These are phyloP conservation scores for Agonopterix subpropinquella DNA, from an alignment of 2,888 invertebrate genomes.

Conservation along the genomic window DNA sequence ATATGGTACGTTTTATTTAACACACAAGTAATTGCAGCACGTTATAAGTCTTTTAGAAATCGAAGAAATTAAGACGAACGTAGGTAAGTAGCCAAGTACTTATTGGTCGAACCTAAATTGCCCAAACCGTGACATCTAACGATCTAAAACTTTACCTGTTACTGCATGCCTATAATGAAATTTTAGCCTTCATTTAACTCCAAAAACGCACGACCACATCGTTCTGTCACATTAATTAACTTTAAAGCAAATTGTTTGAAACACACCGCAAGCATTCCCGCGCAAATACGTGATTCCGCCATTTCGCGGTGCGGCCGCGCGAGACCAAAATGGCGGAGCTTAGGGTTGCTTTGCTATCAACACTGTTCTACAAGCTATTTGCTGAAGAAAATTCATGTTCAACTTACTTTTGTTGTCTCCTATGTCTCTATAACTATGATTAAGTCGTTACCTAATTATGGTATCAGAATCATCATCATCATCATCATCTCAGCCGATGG, in stretches of 20 bases:
- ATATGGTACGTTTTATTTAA: conserved; percentile 8
- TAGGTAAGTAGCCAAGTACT: no score
- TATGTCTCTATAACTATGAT: no score
- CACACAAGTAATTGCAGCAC: not conserved
- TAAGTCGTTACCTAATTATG: no score
- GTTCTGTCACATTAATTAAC: conserved; percentile 12
- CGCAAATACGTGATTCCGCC: conserved; percentile 27
- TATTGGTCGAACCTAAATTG: no score
- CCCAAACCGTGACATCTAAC: no score
- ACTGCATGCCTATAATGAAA: not conserved
- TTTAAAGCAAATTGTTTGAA: conserved; percentile 14
- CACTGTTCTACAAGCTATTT: not conserved
- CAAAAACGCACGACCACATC: no score
- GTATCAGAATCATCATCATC: no score
- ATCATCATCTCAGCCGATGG: no score
- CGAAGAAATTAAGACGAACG: no score
- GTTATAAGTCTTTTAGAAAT: no score
- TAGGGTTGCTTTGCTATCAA: not conserved
- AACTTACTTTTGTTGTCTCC: no score
- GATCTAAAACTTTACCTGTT: not conserved
- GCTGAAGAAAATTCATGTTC: not conserved
- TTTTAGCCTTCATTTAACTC: not conserved
- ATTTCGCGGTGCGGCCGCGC: conserved; percentile 39
- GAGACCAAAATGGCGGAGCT: conserved; percentile 39
- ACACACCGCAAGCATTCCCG: conserved; percentile 9